Evolutionary conservation across 2,113 vertebrate species (phyloP), one percentile per base, ranked within the genome.

Genomic region (Axis porcinus): DNA sequence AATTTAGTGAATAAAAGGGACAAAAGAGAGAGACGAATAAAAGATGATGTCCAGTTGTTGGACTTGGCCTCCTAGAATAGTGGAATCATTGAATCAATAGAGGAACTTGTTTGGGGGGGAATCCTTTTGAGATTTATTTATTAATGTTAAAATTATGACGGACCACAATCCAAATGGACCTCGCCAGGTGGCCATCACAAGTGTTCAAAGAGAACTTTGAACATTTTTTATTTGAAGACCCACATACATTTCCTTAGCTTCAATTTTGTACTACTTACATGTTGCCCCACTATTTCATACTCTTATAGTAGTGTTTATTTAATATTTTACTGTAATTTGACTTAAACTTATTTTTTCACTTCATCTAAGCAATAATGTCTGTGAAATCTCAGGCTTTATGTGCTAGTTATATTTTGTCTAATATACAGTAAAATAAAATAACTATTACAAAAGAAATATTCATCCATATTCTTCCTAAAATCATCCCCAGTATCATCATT

Each of bases 301-400:
- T 36, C 40, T 79, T 21, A 8, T n/a, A 33, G 17, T 33, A 87
- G 52, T 52, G n/a, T 85, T 95, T 76, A 45, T 76, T 97, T 88
- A 95, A 90, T 86, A 86, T 91, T 97, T 97, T 90, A 90, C 47
- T 96, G 84, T 91, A 92, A 82, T 97, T 91, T 92, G 64, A 92
- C 84, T 88, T 81, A 47, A 97, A 91, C 43, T 62, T 89, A 96
- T 92, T 88, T 89, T 88, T 92, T 94, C 74, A 55, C 17, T 95
- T 97, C 50, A 78, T 88, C 47, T 57, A 92, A 94, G 82, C 64
- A 81, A 45, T 50, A 52, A 36, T 94, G 76, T 92, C 64, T 88
- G 7, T 60, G 58, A 95, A 96, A 96, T 95, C 27, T 94, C 43
- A 67, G 82, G 28, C 40, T 94, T 76, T 96, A n/a, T 92, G 67